Base-by-base conservation (phyloP, 2,888 invertebrate genomes). In the Microdon myrmicae region DNA sequence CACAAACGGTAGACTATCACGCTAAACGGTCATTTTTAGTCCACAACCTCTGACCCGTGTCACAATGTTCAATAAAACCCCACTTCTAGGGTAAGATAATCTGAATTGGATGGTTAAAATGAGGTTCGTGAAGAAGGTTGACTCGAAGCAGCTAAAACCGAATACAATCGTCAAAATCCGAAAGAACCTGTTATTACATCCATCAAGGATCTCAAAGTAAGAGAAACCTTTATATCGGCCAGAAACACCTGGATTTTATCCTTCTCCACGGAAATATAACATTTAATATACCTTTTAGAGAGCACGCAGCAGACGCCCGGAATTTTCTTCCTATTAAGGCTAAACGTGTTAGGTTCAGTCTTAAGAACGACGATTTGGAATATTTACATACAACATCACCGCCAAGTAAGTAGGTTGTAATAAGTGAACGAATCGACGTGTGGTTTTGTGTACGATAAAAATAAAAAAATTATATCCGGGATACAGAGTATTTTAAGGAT, bases 1-100 rank as follows among this genome's bases (percentile, higher is more conserved):
- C 45, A 58, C 47, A 64, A 56, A 64, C 53, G 28, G 37, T 22
- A 12, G 7, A 22, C 35, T 53, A 58, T 58, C 64, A 64, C 58
- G 64, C 51, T 31, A 64, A 64, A 47, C 28, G 64, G 58, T 43
- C 35, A 47, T 51, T 58, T 51, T 23, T n/a, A n/a, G n/a, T n/a
- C n/a, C n/a, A n/a, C n/a, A n/a, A n/a, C n/a, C n/a, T n/a, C n/a
- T n/a, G n/a, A n/a, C n/a, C n/a, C n/a, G n/a, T n/a, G n/a, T n/a
- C n/a, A n/a, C n/a, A n/a, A n/a, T n/a, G n/a, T n/a, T n/a, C n/a
- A n/a, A n/a, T n/a, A n/a, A n/a, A n/a, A n/a, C n/a, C n/a, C n/a
- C n/a, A n/a, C n/a, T n/a, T n/a, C n/a, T n/a, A 14, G 3, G 4
- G 2, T 4, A 22, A 28, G 20, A 41, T 17, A 2, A 23, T 2